These are phyloP conservation scores for Patella depressa DNA, from an alignment of 2,888 invertebrate species.

Conservation along the genomic window DNA sequence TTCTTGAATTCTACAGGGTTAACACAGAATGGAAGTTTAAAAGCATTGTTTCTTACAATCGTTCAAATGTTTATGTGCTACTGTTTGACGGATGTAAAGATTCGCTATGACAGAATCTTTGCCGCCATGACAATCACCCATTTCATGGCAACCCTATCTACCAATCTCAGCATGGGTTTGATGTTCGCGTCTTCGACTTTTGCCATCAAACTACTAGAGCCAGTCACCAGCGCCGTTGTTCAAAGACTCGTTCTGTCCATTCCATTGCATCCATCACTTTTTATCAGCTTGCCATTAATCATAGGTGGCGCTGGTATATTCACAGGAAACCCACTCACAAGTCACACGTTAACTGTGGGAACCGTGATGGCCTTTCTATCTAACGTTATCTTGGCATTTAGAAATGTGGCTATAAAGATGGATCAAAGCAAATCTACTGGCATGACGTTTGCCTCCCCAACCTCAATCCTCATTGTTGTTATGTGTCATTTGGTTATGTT, in stretches of 20 bases:
- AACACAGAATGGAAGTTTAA: neutral
- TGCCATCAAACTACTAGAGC: slow-evolving; percentile 48
- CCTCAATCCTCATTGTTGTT: neutral
- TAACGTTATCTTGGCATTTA: slow-evolving; percentile 40
- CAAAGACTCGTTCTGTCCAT: slow-evolving; percentile 33
- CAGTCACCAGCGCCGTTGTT: slow-evolving; percentile 39
- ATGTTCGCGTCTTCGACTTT: slow-evolving; percentile 44
- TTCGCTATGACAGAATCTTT: neutral
- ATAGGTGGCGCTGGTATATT: slow-evolving; percentile 40
- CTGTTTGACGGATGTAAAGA: neutral
- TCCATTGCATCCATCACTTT: slow-evolving; percentile 22
- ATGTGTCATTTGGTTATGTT: neutral
- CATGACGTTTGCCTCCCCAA: neutral
- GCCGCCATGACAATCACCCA: slow-evolving; percentile 23
- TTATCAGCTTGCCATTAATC: slow-evolving; percentile 39
- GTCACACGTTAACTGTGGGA: slow-evolving; percentile 29
- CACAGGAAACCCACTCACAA: slow-evolving; percentile 26
- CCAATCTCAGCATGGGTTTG: slow-evolving; percentile 45
- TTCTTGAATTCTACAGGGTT: neutral
- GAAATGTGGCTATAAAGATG: slow-evolving; percentile 43
- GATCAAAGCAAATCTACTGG: neutral
- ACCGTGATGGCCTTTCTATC: slow-evolving; percentile 40
- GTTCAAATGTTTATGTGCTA: neutral
- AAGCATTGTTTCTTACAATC: neutral
- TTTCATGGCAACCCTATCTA: slow-evolving; percentile 38